Base-by-base conservation (phyloP, 2,797 vertebrate species). In the Limosa lapponica region DNA sequence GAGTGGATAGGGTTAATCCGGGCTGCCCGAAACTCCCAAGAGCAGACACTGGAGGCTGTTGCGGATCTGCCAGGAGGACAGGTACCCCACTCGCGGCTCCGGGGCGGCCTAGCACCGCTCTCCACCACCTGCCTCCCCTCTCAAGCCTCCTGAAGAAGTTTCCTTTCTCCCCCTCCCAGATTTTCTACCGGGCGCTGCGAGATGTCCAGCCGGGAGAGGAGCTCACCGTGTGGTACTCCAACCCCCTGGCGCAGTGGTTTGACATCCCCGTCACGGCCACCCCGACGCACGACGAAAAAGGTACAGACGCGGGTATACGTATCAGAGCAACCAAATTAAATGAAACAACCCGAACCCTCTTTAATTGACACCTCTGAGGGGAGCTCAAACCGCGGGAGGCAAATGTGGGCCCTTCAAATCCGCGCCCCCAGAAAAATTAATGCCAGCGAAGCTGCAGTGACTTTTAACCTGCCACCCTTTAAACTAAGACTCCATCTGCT, bases 221-320 rank as follows among this genome's bases (percentile, higher is more conserved):
- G 96, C 98, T 99, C 91, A 99, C 98, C 16, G 99, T 99, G 55
- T 99, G 99, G 99, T 99, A 99, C 96, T 99, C 99, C 85, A 99
- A 98, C 95, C 92, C 98, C n/a, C 95, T 99, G 97, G 99, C 99
- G 10, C 99, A 99, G 97, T 99, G 99, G 99, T 99, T 99, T 85
- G 99, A 99, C 97, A 99, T 99, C 72, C 99, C 99, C 19, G 98
- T 98, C 41, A 99, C 98, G 8, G 99, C 99, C 44, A 99, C 99
- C 57, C 99, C 99, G 6, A 99, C 99, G 2, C 99, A 99, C 95
- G 99, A 99, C 73, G 99, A 99, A 91, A 99, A 99, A 99, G 99
- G 99, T 99, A 96, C 51, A 32, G 90, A 79, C n/a, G 49, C 23
- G 62, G 67, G 30, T 34, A 13, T n/a, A 44, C 23, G 2, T 62